Base-by-base conservation (phyloP, 1,140 invertebrate genomes). In the Leptonema lineaticorne region DNA sequence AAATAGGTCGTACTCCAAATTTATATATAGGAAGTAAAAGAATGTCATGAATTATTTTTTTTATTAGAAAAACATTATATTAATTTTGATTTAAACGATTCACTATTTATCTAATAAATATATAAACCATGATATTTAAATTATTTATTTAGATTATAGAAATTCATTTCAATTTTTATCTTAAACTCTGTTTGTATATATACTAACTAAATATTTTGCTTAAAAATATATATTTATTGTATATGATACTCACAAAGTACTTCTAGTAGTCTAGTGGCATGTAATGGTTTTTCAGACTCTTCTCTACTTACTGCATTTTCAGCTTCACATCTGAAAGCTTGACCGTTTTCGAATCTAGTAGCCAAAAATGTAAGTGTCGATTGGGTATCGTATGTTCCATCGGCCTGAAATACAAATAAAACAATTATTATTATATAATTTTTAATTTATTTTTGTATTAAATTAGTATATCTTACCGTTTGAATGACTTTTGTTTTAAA, bases 231-330 rank as follows among this genome's bases (percentile, higher is more conserved):
- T n/a, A n/a, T n/a, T n/a, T n/a, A n/a, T n/a, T n/a, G n/a, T n/a
- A n/a, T n/a, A n/a, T n/a, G n/a, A 71, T 77, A 90, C 91, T 92
- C 87, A 94, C 92, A 94, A 77, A 90, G 85, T 65, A 94, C 90
- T 82, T 93, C 89, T 57, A 94, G 82, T 50, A 86, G 87, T 9
- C 86, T 81, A 0, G 84, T 83, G 27, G 87, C 85, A 62, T 87
- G 84, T 75, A 93, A 86, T 0, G 91, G 89, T 69, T 87, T 87
- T 70, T 91, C 88, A 9, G 87, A 84, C 66, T 88, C 86, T 5
- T 87, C 83, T 66, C 84, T 80, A 76, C 90, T 90, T 14, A 96
- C 92, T 48, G 87, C 82, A 79, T 96, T 96, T 72, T 89, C 85
- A 0, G 90, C 91, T 75, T 89, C 86, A 76, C 94, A 96, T 37